Evolutionary conservation across 2,888 invertebrate genomes (phyloP).

Genomic region (Campopleginae sp.): DNA sequence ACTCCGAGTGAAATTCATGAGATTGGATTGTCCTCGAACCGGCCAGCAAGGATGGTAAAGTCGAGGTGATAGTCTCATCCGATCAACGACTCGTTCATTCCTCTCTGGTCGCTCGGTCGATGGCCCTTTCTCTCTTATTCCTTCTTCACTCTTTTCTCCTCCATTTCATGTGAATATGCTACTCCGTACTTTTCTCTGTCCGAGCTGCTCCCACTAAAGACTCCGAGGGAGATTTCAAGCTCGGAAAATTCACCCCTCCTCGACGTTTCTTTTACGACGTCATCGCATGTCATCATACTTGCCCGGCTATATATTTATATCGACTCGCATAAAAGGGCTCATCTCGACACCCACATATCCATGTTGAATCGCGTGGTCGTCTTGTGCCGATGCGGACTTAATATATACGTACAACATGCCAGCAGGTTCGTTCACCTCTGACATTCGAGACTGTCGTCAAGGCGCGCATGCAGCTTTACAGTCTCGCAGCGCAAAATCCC

Average conservation of each 20-base stretch:
- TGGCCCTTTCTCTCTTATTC: conserved; percentile 24
- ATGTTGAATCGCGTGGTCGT: conserved; percentile 4
- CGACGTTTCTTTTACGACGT: conserved; percentile 40
- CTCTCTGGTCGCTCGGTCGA: conserved; percentile 56
- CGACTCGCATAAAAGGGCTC: neutral
- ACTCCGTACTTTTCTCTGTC: conserved; percentile 17
- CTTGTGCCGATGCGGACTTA: neutral
- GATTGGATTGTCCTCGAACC: conserved; percentile 60
- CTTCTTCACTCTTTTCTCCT: conserved; percentile 4
- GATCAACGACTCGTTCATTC: conserved; percentile 62
- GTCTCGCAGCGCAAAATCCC: conserved; percentile 8
- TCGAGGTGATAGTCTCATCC: conserved; percentile 62
- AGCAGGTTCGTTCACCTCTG: conserved; percentile 62
- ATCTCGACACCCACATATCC: neutral
- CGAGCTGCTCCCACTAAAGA: conserved; percentile 52
- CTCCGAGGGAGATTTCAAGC: conserved; percentile 49
- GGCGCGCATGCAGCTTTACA: conserved; percentile 17
- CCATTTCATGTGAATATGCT: conserved; percentile 5
- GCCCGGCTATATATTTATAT: neutral
- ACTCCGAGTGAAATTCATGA: conserved; percentile 58
- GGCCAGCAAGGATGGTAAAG: conserved; percentile 12
- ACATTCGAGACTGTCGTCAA: conserved; percentile 54
- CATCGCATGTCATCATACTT: conserved; percentile 37
- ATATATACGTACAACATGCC: conserved; percentile 4
- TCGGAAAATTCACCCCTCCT: conserved; percentile 56